These are phyloP conservation scores for Caenorhabditis sp. DNA, from an alignment of 2,888 invertebrate species.

Conservation along the genomic window DNA sequence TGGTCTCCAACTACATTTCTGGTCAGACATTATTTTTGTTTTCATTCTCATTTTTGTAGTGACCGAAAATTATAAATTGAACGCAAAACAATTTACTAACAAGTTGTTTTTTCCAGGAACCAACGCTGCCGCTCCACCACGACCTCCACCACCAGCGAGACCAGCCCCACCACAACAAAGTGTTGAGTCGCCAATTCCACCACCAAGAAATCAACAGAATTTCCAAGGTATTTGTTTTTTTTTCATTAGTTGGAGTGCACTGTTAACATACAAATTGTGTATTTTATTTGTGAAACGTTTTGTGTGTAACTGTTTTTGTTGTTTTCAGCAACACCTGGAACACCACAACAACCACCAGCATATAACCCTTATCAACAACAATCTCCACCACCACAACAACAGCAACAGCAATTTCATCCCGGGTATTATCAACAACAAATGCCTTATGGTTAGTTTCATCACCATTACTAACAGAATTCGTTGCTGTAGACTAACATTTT, in stretches of 20 bases:
- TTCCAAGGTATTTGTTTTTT: conserved; percentile 42
- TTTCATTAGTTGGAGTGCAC: neutral
- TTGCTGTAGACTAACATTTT: no score
- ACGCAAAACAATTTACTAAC: neutral
- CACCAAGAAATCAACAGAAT: conserved; percentile 55
- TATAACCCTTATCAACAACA: conserved; percentile 52
- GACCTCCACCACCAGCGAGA: conserved; percentile 55
- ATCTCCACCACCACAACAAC: conserved; percentile 28
- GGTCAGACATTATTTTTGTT: conserved; percentile 4
- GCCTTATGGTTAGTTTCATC: conserved; percentile 36
- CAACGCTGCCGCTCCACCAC: conserved; percentile 42
- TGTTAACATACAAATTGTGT: no score
- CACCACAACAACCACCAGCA: conserved; percentile 40
- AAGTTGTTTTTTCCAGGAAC: conserved; percentile 14
- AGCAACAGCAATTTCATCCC: conserved; percentile 29
- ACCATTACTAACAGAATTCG: neutral
- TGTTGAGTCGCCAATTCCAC: conserved; percentile 53
- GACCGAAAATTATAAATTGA: neutral
- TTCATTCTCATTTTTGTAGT: neutral
- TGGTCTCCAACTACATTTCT: conserved; percentile 20
- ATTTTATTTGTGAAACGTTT: neutral
- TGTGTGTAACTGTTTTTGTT: conserved; percentile 10
- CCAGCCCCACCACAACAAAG: conserved; percentile 12
- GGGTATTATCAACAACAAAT: conserved; percentile 39
- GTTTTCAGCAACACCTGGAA: conserved; percentile 42